These are phyloP conservation scores for Phrynosoma platyrhinos DNA, from an alignment of 2,113 vertebrate genomes.

Conservation along the genomic window DNA sequence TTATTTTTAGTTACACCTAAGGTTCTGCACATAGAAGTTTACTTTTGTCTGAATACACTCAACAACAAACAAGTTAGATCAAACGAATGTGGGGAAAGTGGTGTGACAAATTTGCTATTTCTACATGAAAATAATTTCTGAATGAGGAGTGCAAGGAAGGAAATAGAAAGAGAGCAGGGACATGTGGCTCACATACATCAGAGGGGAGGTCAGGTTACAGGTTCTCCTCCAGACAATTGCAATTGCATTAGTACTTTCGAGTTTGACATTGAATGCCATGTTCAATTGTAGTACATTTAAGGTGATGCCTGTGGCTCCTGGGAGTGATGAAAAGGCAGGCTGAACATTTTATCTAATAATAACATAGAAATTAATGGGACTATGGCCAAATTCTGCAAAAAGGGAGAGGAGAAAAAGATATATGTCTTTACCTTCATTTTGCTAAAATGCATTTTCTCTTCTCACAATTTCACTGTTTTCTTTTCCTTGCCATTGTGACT, in stretches of 20 bases:
- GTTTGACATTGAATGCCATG: slow-evolving; percentile 61
- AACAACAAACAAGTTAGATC: neutral
- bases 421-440: slow-evolving; percentile 10
- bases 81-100: neutral
- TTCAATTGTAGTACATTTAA: slow-evolving; percentile 64
- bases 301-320: slow-evolving; percentile 54
- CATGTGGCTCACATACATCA: neutral
- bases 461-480: neutral
- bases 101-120: neutral
- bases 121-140: neutral
- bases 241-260: slow-evolving; percentile 64
- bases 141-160: neutral
- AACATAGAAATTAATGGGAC: slow-evolving; percentile 51
- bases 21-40: neutral
- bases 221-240: slow-evolving; percentile 39
- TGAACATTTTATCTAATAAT: slow-evolving; percentile 71
- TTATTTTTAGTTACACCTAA: neutral
- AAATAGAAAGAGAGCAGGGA: neutral
- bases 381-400: slow-evolving; percentile 51
- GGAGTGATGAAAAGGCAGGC: slow-evolving; percentile 61
- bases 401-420: slow-evolving; percentile 33
- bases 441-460: slow-evolving; percentile 37
- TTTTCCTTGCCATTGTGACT: neutral
- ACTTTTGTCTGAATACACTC: neutral
- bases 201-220: slow-evolving; percentile 35